Percentiles rank a stretch among this genome's conserved stretches.
Evolutionary conservation across 2,113 vertebrate species (phyloP).

Genomic region (Sylvietta virens): DNA sequence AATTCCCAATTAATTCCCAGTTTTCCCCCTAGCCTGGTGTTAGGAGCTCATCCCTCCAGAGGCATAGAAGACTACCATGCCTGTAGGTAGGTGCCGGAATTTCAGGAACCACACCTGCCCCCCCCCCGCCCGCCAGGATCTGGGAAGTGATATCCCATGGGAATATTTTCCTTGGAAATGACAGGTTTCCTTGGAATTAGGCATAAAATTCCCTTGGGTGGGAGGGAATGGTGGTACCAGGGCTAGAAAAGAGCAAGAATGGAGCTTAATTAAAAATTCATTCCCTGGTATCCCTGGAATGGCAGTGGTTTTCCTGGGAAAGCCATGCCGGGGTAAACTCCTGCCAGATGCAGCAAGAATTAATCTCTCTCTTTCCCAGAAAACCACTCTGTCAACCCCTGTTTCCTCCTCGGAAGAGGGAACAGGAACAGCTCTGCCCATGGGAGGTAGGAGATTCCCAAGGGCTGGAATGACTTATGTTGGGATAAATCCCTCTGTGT

Average conservation of each 20-base stretch:
- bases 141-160: accelerated
- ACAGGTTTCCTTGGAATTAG: background rate
- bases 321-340: accelerated
- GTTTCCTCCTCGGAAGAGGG: accelerated
- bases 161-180: background rate
- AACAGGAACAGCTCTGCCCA: accelerated
- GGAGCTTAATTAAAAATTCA: too few species aligned
- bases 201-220: background rate
- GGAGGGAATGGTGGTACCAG: too few species aligned
- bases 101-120: too few species aligned
- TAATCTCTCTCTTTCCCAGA: background rate
- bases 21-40: background rate
- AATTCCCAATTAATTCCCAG: background rate
- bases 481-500: too few species aligned
- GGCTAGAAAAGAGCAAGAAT: background rate
- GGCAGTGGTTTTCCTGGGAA: background rate
- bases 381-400: background rate
- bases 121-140: too few species aligned
- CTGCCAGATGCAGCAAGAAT: background rate
- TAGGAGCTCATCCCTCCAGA: background rate
- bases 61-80: background rate
- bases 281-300: background rate
- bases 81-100: background rate
- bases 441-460: background rate
- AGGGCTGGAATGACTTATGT: background rate